These are phyloP conservation scores for Cetonia aurata DNA, from an alignment of 2,888 invertebrate genomes.

Conservation along the genomic window DNA sequence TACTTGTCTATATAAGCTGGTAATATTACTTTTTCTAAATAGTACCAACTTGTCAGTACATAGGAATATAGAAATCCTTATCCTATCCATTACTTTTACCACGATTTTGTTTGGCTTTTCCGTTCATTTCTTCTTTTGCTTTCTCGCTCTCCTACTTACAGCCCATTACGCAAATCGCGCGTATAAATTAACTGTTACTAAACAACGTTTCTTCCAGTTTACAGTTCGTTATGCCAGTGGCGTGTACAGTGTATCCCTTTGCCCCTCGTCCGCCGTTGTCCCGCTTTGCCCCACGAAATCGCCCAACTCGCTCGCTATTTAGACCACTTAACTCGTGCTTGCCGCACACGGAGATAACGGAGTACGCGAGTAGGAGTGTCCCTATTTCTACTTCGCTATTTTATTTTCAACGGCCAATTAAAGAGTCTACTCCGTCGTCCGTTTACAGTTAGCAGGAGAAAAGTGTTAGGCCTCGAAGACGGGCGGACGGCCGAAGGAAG, in stretches of 20 bases:
- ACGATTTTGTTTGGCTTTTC: neutral
- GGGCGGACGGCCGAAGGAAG: neutral
- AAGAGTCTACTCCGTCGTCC: slow-evolving; percentile 20
- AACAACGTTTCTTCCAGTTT: slow-evolving; percentile 18
- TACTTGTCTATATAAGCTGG: too few species aligned
- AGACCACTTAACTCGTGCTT: slow-evolving; percentile 17
- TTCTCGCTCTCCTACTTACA: slow-evolving; percentile 10
- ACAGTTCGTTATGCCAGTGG: slow-evolving; percentile 2
- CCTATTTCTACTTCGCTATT: slow-evolving; percentile 38
- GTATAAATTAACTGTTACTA: slow-evolving; percentile 29
- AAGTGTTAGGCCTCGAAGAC: slow-evolving; percentile 51
- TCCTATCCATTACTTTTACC: slow-evolving; percentile 1
- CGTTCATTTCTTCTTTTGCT: slow-evolving; percentile 8
- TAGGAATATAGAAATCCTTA: too few species aligned
- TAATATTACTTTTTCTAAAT: too few species aligned
- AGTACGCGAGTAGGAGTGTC: slow-evolving; percentile 37
- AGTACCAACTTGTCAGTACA: too few species aligned
- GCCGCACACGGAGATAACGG: slow-evolving; percentile 35
- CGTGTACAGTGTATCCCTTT: slow-evolving; percentile 2
- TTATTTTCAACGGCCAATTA: slow-evolving; percentile 42
- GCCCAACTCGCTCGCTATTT: slow-evolving; percentile 10
- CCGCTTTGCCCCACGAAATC: slow-evolving; percentile 17
- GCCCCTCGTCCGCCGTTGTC: neutral
- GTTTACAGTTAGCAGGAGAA: slow-evolving; percentile 51
- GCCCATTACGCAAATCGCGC: slow-evolving; percentile 23